phyloP scores from a whole-genome alignment of 2,113 vertebrate species.

The Fulmarus glacialis region DNA sequence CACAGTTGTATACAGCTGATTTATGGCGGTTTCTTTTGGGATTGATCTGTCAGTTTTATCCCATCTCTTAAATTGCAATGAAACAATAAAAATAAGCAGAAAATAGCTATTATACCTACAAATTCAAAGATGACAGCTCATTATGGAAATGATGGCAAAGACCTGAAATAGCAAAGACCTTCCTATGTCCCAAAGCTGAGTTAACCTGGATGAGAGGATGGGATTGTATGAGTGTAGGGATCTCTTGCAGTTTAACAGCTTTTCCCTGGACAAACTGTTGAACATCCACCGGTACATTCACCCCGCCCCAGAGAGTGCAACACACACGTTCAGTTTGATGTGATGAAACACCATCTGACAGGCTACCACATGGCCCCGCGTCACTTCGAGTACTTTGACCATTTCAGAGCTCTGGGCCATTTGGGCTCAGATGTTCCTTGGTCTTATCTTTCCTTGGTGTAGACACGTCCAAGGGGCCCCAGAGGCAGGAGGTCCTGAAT shows the following conservation, averaged over 20 bases:
- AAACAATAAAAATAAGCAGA: neutral
- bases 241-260: neutral
- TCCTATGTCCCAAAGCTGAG: neutral
- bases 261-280: neutral
- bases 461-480: neutral
- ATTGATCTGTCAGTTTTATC: neutral
- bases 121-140: neutral
- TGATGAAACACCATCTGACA: neutral
- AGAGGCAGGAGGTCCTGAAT: neutral
- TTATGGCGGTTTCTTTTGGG: neutral
- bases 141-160: neutral
- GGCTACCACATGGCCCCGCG: neutral
- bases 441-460: neutral
- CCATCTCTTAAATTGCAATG: neutral
- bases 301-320: neutral
- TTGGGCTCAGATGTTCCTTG: neutral
- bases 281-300: neutral
- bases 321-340: neutral
- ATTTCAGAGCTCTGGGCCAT: neutral
- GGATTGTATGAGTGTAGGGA: neutral
- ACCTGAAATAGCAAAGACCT: neutral
- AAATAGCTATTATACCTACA: neutral
- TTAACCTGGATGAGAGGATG: neutral
- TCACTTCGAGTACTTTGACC: neutral
- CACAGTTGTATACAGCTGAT: neutral